phyloP scores from a whole-genome alignment of 2,113 vertebrate species.

The Pagrus major region DNA sequence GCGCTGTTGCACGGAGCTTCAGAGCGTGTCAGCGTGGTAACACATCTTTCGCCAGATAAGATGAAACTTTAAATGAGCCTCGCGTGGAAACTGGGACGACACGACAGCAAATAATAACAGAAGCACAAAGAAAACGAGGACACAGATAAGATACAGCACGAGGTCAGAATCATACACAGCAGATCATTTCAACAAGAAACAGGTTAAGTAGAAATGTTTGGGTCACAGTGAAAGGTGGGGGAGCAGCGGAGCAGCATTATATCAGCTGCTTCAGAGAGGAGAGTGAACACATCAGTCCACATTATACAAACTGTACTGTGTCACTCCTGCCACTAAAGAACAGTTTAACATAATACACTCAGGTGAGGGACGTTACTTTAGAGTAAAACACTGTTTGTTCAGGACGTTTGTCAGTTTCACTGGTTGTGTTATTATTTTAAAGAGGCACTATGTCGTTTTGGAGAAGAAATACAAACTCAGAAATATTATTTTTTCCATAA shows the following conservation, averaged over 20 bases:
- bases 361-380: too few species aligned
- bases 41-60: slow-evolving; percentile 50
- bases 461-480: too few species aligned
- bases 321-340: too few species aligned
- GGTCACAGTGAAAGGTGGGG: slow-evolving; percentile 1
- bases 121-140: background rate
- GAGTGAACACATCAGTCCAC: too few species aligned
- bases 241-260: background rate
- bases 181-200: slow-evolving; percentile 8
- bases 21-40: slow-evolving; percentile 18
- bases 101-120: slow-evolving; percentile 27
- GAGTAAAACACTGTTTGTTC: too few species aligned
- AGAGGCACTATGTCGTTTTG: too few species aligned
- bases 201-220: slow-evolving; percentile 8
- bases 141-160: background rate
- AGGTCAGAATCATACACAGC: slow-evolving; percentile 13
- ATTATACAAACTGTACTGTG: too few species aligned
- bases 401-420: too few species aligned
- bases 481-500: too few species aligned
- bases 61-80: slow-evolving; percentile 53
- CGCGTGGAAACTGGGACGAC: background rate
- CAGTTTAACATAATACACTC: too few species aligned
- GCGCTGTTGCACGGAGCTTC: slow-evolving; percentile 28
- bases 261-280: too few species aligned
- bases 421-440: too few species aligned